phyloP scores from a whole-genome alignment of 2,888 invertebrate genomes.

The Bursaphelenchus okinawaensis region DNA sequence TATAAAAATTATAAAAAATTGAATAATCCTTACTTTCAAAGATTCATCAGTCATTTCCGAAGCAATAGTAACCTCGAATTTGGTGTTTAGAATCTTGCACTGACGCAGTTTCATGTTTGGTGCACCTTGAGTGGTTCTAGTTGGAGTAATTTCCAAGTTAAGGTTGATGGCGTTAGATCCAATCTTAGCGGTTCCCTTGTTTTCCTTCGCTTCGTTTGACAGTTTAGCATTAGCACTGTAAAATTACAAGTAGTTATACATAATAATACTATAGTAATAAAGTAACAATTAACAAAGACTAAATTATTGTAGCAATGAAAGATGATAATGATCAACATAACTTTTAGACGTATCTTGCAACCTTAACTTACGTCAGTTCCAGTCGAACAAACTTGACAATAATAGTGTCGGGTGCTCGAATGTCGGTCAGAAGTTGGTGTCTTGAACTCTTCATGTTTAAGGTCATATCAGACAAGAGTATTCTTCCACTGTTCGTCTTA shows the following conservation, averaged over 20 bases:
- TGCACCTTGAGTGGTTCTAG: conserved; percentile 12
- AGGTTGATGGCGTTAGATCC: conserved; percentile 5
- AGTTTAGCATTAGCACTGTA: conserved; percentile 5
- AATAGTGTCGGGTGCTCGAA: conserved; percentile 10
- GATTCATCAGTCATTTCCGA: not conserved
- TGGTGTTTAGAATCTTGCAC: conserved; percentile 13
- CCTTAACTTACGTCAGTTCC: conserved; percentile 19
- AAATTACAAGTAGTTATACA: not conserved
- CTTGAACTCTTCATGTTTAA: not conserved
- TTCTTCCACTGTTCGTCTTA: conserved; percentile 4
- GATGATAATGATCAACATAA: too few species aligned
- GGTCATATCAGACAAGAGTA: conserved; percentile 8
- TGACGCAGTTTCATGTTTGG: conserved; percentile 16
- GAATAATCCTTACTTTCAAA: not conserved
- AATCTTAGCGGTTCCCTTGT: conserved; percentile 6
- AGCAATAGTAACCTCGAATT: not conserved
- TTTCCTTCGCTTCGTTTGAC: not conserved
- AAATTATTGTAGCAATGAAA: too few species aligned
- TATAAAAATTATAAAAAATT: too few species aligned
- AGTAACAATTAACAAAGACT: too few species aligned
- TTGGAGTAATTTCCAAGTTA: not conserved
- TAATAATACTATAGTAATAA: too few species aligned
- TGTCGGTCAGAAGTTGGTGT: conserved; percentile 9
- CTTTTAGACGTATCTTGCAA: too few species aligned
- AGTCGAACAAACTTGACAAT: conserved; percentile 8